Conservation (phyloP, 2,888 invertebrate species). For the Vesta saturnalis region DNA sequence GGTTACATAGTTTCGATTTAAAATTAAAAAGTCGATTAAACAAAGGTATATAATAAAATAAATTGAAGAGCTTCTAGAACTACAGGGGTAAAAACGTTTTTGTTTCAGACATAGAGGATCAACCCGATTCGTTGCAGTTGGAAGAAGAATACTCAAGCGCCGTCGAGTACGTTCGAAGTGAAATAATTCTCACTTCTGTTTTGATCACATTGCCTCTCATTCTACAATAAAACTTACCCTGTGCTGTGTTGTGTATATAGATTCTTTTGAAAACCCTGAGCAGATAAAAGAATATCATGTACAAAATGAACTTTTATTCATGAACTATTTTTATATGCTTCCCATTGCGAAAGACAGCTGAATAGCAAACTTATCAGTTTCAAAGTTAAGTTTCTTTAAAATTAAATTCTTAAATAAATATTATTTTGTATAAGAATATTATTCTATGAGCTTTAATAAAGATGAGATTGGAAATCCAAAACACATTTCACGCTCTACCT, state of each 20-base stretch:
- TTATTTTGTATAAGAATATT: no score
- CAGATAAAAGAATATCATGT: conserved; percentile 36
- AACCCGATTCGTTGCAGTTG: conserved; percentile 53
- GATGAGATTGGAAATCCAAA: neutral
- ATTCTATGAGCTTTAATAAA: no score
- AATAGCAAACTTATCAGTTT: conserved; percentile 17
- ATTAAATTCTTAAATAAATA: no score
- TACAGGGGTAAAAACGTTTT: conserved; percentile 23
- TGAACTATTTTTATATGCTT: conserved; percentile 54
- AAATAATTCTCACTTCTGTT: conserved; percentile 46
- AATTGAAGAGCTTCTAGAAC: neutral
- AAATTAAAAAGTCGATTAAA: no score
- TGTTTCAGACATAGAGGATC: conserved; percentile 52
- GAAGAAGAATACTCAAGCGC: conserved; percentile 52
- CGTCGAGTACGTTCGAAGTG: conserved; percentile 42
- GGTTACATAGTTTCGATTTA: no score
- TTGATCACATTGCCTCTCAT: conserved; percentile 52
- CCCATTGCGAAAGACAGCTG: conserved; percentile 41
- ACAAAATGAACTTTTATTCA: conserved; percentile 44
- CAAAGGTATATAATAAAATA: neutral
- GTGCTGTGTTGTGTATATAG: conserved; percentile 39
- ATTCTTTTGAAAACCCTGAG: conserved; percentile 32
- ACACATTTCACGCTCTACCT: neutral
- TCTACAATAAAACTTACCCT: conserved; percentile 51
- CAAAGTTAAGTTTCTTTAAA: neutral